These are phyloP conservation scores for Propithecus deckenii DNA, from an alignment of 2,797 vertebrate species.

Conservation along the genomic window DNA sequence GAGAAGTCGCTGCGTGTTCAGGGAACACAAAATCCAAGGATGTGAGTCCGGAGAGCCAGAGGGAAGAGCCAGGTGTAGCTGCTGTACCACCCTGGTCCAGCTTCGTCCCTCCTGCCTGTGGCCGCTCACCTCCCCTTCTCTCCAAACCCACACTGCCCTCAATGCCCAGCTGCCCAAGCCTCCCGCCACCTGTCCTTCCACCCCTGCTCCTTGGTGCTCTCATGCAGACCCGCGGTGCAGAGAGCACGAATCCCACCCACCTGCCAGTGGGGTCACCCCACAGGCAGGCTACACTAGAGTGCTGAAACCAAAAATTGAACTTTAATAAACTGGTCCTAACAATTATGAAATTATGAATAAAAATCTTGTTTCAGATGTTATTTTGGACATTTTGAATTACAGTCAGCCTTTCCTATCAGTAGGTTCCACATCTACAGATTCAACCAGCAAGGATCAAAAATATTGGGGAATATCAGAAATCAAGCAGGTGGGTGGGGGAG, in stretches of 20 bases:
- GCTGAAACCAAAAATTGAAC: neutral
- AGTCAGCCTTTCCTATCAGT: neutral
- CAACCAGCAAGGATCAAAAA: neutral
- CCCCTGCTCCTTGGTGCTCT: rapidly evolving
- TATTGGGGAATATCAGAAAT: neutral
- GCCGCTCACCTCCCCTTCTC: neutral
- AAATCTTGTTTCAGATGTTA: neutral
- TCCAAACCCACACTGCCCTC: neutral
- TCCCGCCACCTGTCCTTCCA: rapidly evolving
- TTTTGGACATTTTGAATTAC: neutral
- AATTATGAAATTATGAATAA: neutral
- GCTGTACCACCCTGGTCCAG: rapidly evolving
- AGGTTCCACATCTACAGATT: neutral
- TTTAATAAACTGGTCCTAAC: neutral
- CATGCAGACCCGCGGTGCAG: neutral
- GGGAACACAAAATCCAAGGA: neutral
- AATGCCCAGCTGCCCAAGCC: rapidly evolving
- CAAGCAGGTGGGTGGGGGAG: no score
- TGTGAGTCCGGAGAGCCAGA: neutral
- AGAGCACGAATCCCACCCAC: rapidly evolving
- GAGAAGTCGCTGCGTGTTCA: neutral
- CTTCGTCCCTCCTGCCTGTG: rapidly evolving
- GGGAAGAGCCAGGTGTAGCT: neutral
- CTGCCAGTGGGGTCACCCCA: rapidly evolving
- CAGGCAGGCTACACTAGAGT: rapidly evolving